Evolutionary conservation across 1,140 invertebrate species (phyloP), one percentile per base, ranked within the genome.

Genomic region (Ectropis grisescens): DNA sequence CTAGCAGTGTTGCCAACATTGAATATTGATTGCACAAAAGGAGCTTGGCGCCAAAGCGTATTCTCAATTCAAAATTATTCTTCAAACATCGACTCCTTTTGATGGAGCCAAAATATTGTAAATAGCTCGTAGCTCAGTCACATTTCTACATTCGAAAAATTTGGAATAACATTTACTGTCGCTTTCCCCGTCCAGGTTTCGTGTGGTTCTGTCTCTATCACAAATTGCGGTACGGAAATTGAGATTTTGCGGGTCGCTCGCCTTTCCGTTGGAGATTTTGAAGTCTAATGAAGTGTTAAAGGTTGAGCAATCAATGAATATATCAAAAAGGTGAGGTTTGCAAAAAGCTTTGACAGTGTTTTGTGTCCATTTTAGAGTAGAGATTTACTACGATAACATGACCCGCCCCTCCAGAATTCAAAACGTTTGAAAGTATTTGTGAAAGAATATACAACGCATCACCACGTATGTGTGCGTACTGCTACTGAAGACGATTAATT

Each of bases 21-120:
- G 75, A 78, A 75, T 78, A 80, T 78, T 75, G 75, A 80, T 80
- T 80, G 70, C 45, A 80, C 75, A 78, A 80, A 80, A 80, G 71
- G 69, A 65, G 57, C 53, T 59, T 45, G 42, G 33, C 38, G 49
- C 35, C 52, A 58, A 55, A 78, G 72, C 75, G 75, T 80, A 80
- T 80, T 80, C 50, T 72, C 66, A 57, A 80, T 80, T 75, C 59
- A 65, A 75, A 76, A 78, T 80, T 69, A 80, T 80, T 78, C 64
- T 13, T 31, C 44, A 59, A 33, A 58, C 44, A 60, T 44, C 55
- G 62, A 74, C 54, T 78, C 59, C 71, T 76, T 76, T 80, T 75
- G 70, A 76, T 55, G 59, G 52, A 54, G 61, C 58, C 61, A 76
- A 47, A 80, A 80, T 75, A 80, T n/a, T 80, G 75, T 80, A 80